phyloP scores from a whole-genome alignment of 2,888 invertebrate genomes.

The Stratiomys singularior region DNA sequence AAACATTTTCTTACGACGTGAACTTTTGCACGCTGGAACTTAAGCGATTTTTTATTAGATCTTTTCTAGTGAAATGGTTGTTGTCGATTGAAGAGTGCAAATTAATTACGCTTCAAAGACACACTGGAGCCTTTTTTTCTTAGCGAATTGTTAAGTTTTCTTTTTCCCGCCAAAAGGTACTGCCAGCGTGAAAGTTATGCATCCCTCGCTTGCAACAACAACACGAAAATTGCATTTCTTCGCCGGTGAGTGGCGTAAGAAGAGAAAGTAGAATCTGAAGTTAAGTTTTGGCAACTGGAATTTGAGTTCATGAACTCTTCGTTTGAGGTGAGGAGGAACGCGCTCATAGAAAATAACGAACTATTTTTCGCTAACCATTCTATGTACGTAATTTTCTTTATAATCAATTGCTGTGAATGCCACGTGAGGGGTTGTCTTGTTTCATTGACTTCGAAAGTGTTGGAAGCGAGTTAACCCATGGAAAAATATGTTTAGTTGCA shows the following conservation, averaged over 20 bases:
- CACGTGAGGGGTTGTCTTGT: too few species aligned
- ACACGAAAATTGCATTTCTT: background rate
- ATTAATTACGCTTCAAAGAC: background rate
- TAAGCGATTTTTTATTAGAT: too few species aligned
- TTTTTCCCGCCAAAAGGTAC: background rate
- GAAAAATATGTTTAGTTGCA: too few species aligned
- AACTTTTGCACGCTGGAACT: too few species aligned
- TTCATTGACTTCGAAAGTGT: too few species aligned
- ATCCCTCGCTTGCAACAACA: background rate
- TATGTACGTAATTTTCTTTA: too few species aligned
- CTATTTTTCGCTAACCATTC: background rate
- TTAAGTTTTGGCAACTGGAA: background rate
- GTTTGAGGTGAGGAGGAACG: background rate
- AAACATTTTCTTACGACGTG: too few species aligned
- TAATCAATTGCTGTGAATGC: too few species aligned
- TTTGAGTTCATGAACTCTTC: background rate
- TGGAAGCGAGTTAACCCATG: too few species aligned
- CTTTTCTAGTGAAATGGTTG: background rate
- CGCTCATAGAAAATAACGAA: background rate
- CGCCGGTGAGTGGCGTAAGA: background rate
- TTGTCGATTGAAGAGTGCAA: background rate
- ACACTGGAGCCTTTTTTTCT: background rate
- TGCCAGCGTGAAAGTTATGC: background rate
- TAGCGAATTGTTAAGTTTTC: too few species aligned
- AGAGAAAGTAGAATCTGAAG: background rate